Evolutionary conservation across 2,113 vertebrate genomes (phyloP).

Genomic region (Haplochromis burtoni): DNA sequence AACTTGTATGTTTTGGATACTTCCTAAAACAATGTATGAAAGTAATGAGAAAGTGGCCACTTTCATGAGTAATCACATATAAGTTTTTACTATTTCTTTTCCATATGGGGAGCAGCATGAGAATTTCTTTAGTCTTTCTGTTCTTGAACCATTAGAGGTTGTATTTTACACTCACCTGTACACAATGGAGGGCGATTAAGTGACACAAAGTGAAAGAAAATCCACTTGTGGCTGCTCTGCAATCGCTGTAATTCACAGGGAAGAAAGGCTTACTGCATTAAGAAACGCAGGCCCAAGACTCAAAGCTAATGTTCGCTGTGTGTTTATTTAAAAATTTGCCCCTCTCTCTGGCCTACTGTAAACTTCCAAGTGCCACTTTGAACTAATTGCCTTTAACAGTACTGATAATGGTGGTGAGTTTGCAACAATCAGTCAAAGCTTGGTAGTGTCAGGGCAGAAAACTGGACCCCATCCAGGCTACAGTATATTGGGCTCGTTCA

Average conservation of each 20-base stretch:
- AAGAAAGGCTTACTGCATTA: background rate
- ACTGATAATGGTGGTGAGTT: background rate
- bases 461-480: background rate
- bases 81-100: no score
- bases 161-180: background rate
- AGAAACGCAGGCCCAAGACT: background rate
- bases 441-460: background rate
- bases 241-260: background rate
- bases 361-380: background rate
- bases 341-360: background rate
- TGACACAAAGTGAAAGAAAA: background rate
- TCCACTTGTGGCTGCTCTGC: background rate
- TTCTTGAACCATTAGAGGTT: background rate
- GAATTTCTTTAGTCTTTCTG: background rate
- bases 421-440: background rate
- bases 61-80: no score
- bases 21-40: no score
- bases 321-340: constrained; percentile 1
- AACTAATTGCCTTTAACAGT: background rate
- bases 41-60: no score
- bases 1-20: no score
- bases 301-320: background rate
- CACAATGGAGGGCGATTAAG: background rate
- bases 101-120: background rate
- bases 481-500: background rate